These are phyloP conservation scores for Hippocampus zosterae DNA, from an alignment of 2,113 vertebrate species.

Conservation along the genomic window DNA sequence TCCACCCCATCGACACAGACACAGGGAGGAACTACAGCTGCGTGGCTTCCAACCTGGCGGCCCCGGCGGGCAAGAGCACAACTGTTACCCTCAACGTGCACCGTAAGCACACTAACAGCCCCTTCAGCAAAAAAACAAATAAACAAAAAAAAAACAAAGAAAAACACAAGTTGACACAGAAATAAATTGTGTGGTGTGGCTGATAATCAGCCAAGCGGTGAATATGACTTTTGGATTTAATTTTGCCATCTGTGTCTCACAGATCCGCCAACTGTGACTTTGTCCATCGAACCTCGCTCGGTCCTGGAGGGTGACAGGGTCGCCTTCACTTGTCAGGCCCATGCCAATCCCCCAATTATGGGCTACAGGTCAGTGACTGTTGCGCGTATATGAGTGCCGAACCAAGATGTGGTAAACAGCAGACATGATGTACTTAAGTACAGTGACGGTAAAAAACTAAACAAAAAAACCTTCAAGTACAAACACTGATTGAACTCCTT, in stretches of 20 bases:
- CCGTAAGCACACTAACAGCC: conserved; percentile 72
- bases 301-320: conserved; percentile 89
- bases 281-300: conserved; percentile 92
- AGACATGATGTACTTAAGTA: no score
- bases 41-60: conserved; percentile 79
- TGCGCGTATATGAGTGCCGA: neutral
- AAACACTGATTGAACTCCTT: no score
- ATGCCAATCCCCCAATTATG: conserved; percentile 89
- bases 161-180: neutral
- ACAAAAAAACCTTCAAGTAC: neutral
- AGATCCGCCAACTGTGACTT: conserved; percentile 87
- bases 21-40: conserved; percentile 86
- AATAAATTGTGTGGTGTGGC: neutral
- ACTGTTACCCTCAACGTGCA: conserved; percentile 86
- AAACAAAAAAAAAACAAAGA: neutral
- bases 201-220: neutral
- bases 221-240: neutral
- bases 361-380: conserved; percentile 81
- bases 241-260: conserved; percentile 17
- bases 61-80: conserved; percentile 80
- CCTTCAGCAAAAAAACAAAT: neutral
- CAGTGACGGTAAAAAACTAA: no score
- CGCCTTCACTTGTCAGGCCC: conserved; percentile 88
- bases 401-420: no score
- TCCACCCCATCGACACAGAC: conserved; percentile 84